Conservation (phyloP, 2,113 vertebrate genomes). For the Paracanthobrama guichenoti region DNA sequence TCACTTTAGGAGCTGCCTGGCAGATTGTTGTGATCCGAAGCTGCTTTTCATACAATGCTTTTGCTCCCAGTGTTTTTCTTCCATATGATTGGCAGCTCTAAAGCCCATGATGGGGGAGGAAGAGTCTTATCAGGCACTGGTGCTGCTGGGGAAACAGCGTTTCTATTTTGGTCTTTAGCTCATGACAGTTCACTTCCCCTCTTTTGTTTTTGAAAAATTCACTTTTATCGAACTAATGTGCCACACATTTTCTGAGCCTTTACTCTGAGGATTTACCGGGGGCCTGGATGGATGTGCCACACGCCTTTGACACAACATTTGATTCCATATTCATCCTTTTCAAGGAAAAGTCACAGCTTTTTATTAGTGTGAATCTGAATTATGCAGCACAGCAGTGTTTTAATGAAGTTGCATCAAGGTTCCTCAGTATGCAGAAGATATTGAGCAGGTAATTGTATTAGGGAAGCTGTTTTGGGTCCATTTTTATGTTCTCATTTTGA, state of each 20-base stretch:
- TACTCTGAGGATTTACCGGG: background rate
- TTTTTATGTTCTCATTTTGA: background rate
- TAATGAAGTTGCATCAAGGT: background rate
- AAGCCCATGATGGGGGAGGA: slow-evolving; percentile 17
- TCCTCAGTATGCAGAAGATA: background rate
- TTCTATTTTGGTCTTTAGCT: slow-evolving; percentile 61
- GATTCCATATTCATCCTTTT: background rate
- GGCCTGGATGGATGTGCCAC: background rate
- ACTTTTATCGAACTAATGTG: slow-evolving; percentile 48
- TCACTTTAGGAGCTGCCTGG: slow-evolving; percentile 11
- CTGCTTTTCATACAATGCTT: background rate
- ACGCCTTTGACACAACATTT: background rate
- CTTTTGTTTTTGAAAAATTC: slow-evolving; percentile 55
- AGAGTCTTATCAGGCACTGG: slow-evolving; percentile 39
- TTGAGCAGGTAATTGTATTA: background rate
- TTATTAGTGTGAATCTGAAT: background rate
- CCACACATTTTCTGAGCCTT: background rate
- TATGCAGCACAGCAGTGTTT: slow-evolving; percentile 5
- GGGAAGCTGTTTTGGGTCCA: background rate
- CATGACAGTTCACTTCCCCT: slow-evolving; percentile 42
- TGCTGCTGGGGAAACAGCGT: slow-evolving; percentile 46
- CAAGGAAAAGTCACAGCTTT: slow-evolving; percentile 30
- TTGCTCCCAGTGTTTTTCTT: slow-evolving; percentile 15
- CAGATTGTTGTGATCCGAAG: background rate
- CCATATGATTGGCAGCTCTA: slow-evolving; percentile 34